Evolutionary conservation across 2,888 invertebrate genomes (phyloP).

Genomic region (Branchellion lobata): DNA sequence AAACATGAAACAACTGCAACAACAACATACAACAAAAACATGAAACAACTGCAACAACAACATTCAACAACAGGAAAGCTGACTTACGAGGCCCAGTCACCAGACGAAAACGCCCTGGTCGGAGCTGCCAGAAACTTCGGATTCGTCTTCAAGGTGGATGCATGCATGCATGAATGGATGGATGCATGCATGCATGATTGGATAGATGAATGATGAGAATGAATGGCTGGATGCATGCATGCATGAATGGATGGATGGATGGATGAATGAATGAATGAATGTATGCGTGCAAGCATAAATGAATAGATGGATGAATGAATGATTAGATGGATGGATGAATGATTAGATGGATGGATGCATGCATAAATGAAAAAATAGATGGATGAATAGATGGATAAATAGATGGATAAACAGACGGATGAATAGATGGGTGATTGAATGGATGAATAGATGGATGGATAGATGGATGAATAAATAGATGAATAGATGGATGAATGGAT

Average conservation of each 20-base stretch:
- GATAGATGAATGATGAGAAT: too few relatives aligned
- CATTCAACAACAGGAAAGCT: slow-evolving; percentile 58
- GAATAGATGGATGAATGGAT: too few relatives aligned
- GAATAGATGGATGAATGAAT: too few relatives aligned
- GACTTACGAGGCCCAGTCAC: slow-evolving; percentile 82
- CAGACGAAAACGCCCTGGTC: slow-evolving; percentile 94
- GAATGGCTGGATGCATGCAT: slow-evolving; percentile 65
- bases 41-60: too few relatives aligned
- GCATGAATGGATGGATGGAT: not conserved
- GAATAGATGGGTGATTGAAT: slow-evolving; percentile 68
- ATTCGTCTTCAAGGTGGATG: slow-evolving; percentile 86
- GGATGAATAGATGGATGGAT: not conserved
- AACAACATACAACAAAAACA: too few relatives aligned
- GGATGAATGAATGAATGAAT: too few relatives aligned
- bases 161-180: not conserved
- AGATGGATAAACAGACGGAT: too few relatives aligned
- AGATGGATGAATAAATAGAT: slow-evolving; percentile 67
- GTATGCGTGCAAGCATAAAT: slow-evolving; percentile 64
- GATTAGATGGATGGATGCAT: not conserved
- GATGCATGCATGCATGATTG: not conserved
- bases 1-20: too few relatives aligned
- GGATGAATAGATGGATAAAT: slow-evolving; percentile 55
- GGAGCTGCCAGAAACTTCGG: slow-evolving; percentile 98
- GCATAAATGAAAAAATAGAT: too few relatives aligned
- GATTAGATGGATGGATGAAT: slow-evolving; percentile 67